phyloP scores from a whole-genome alignment of 2,888 invertebrate species.

The Drosophila atripex region DNA sequence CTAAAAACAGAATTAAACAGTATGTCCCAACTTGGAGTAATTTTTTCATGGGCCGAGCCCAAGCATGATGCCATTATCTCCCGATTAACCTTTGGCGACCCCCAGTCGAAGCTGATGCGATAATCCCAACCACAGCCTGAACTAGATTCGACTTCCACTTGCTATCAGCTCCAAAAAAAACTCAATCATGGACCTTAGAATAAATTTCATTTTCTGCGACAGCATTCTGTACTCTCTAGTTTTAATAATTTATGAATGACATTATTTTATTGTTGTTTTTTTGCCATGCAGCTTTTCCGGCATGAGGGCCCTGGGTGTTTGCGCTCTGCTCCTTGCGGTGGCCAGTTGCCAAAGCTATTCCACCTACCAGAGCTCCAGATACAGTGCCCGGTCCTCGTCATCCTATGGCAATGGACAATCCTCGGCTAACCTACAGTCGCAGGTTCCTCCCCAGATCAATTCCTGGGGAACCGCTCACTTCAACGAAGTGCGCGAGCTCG shows the following conservation, averaged over 20 bases:
- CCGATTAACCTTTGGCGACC: constrained; percentile 58
- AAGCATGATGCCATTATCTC: constrained; percentile 44
- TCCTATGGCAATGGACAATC: constrained; percentile 32
- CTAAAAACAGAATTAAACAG: constrained; percentile 19
- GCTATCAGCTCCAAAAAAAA: constrained; percentile 53
- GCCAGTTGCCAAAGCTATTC: constrained; percentile 54
- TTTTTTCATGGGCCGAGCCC: constrained; percentile 8
- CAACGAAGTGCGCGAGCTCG: constrained; percentile 78
- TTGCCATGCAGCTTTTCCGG: constrained; percentile 44
- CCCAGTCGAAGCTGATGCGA: constrained; percentile 44
- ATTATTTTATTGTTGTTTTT: constrained; percentile 35
- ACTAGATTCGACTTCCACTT: constrained; percentile 61
- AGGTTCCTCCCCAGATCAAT: constrained; percentile 59
- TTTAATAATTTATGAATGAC: constrained; percentile 60
- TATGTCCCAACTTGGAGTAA: constrained; percentile 8
- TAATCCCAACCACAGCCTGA: constrained; percentile 56
- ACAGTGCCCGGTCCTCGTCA: constrained; percentile 55
- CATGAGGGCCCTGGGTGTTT: constrained; percentile 74
- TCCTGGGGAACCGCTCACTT: constrained; percentile 78
- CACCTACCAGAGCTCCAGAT: constrained; percentile 52
- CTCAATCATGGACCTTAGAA: constrained; percentile 23
- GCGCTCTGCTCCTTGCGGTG: constrained; percentile 68
- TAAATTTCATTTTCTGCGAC: constrained; percentile 22
- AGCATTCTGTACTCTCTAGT: constrained; percentile 6
- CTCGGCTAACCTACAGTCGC: constrained; percentile 26